These are phyloP conservation scores for Tineola bisselliella DNA, from an alignment of 2,888 invertebrate species.

Conservation along the genomic window DNA sequence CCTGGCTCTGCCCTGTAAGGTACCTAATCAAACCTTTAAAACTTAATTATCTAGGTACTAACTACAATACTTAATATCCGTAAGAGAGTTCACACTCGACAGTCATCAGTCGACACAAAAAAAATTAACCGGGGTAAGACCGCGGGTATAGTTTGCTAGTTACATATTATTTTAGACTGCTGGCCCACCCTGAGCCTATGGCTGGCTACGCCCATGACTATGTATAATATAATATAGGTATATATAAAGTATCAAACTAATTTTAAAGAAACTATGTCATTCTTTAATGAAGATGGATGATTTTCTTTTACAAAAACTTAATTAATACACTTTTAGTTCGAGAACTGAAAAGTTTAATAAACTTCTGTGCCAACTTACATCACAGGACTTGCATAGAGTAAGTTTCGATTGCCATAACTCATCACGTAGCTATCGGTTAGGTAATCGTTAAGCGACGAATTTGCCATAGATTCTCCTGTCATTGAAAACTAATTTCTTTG, in stretches of 20 bases:
- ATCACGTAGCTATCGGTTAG: constrained; percentile 32
- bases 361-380: constrained; percentile 15
- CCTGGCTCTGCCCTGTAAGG: too few relatives aligned
- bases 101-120: too few relatives aligned
- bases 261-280: constrained; percentile 14
- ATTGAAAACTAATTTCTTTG: constrained; percentile 41
- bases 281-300: constrained; percentile 1
- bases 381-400: constrained; percentile 16
- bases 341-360: constrained; percentile 14
- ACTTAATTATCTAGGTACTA: too few relatives aligned
- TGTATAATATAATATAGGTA: constrained; percentile 13
- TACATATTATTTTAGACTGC: too few relatives aligned
- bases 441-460: constrained; percentile 46
- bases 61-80: too few relatives aligned
- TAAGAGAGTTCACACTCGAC: too few relatives aligned
- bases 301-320: constrained; percentile 12
- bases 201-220: too few relatives aligned
- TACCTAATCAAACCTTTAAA: too few relatives aligned
- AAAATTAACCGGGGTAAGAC: too few relatives aligned
- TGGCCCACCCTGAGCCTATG: too few relatives aligned
- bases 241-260: constrained; percentile 2
- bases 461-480: constrained; percentile 40
- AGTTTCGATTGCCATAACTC: constrained; percentile 15
- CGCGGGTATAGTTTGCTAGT: too few relatives aligned
- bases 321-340: background rate